Conservation (phyloP, 2,797 vertebrate species). For the Leptodactylus fallax region DNA sequence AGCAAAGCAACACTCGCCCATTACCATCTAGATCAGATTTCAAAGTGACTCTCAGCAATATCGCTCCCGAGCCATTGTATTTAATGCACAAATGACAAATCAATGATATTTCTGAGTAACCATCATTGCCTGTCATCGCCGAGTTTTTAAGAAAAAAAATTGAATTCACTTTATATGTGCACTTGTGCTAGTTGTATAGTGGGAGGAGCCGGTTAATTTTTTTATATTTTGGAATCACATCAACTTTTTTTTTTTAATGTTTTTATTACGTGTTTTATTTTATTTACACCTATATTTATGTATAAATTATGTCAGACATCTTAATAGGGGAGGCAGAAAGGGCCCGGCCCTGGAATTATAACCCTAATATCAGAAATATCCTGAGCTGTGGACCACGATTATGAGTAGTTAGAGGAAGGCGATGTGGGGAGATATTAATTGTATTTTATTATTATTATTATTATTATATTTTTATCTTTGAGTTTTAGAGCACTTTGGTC, state of each 20-base stretch:
- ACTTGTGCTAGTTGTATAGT: neutral
- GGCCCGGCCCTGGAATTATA: neutral
- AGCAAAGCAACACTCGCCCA: neutral
- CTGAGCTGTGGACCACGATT: too few relatives aligned
- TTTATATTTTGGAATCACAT: too few relatives aligned
- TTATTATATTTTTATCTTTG: neutral
- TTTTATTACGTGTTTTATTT: too few relatives aligned
- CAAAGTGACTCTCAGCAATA: too few relatives aligned
- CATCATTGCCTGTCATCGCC: too few relatives aligned
- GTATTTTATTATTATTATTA: neutral
- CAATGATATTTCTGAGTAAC: too few relatives aligned
- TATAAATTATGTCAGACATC: neutral
- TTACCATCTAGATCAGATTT: too few relatives aligned
- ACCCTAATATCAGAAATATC: too few relatives aligned
- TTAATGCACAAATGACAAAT: neutral
- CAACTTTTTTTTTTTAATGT: neutral
- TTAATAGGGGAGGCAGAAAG: too few relatives aligned
- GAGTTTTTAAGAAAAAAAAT: neutral
- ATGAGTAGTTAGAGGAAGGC: neutral
- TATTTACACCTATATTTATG: neutral
- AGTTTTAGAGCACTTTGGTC: too few relatives aligned
- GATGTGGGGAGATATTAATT: too few relatives aligned
- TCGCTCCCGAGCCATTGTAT: neutral
- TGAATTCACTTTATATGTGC: neutral
- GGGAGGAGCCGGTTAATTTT: neutral